Evolutionary conservation across 2,888 invertebrate genomes (phyloP).

Genomic region (Chrysodeixis includens): DNA sequence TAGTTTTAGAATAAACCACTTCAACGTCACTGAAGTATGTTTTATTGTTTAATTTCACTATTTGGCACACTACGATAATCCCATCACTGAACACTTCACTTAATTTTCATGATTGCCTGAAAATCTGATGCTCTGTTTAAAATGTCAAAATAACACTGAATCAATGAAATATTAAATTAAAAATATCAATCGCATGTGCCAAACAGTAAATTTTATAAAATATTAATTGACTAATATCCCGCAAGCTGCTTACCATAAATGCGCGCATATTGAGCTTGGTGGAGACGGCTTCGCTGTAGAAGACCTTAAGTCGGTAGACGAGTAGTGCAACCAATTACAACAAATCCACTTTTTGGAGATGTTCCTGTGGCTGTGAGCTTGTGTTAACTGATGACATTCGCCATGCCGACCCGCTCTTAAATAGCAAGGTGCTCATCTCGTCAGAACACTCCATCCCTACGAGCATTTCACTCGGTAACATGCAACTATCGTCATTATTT

Average conservation of each 20-base stretch:
- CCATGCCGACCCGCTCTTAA: constrained; percentile 86
- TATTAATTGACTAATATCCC: constrained; percentile 55
- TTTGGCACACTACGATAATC: constrained; percentile 69
- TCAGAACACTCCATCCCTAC: constrained; percentile 87
- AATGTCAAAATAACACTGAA: constrained; percentile 53
- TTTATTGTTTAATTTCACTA: constrained; percentile 60
- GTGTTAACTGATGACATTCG: constrained; percentile 88
- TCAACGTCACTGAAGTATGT: constrained; percentile 48
- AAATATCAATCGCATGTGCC: constrained; percentile 74
- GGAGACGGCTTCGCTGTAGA: constrained; percentile 60
- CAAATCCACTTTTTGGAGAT: constrained; percentile 79
- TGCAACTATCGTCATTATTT: constrained; percentile 88
- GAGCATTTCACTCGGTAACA: constrained; percentile 86
- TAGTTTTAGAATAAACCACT: constrained; percentile 48
- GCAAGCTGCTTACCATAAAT: constrained; percentile 85
- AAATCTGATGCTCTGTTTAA: constrained; percentile 53
- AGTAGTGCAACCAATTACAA: constrained; percentile 65
- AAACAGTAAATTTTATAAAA: constrained; percentile 65
- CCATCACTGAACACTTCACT: constrained; percentile 79
- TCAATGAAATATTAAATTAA: constrained; percentile 27
- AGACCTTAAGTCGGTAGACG: constrained; percentile 68
- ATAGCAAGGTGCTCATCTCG: constrained; percentile 88
- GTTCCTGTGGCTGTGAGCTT: constrained; percentile 81
- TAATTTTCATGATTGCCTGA: constrained; percentile 62
- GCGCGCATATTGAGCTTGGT: constrained; percentile 84